Evolutionary conservation across 1,140 invertebrate species (phyloP), one percentile per base, ranked within the genome.

Genomic region (Plectrocnemia conspersa): DNA sequence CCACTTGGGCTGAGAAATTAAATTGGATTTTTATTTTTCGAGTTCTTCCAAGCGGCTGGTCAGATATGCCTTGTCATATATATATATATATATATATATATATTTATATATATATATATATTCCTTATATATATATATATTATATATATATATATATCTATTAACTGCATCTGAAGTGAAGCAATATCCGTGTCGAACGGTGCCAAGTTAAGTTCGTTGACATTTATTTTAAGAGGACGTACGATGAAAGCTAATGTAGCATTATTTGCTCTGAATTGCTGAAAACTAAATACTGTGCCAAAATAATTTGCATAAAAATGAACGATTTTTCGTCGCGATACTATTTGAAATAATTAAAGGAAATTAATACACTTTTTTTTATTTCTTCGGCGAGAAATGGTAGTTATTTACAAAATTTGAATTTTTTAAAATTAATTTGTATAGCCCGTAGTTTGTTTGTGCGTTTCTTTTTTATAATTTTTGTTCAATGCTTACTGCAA

Each of bases 91-190:
- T 55, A 64, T 64, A 40, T 13, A n/a, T n/a, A n/a, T n/a, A n/a
- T n/a, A n/a, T n/a, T n/a, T n/a, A n/a, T n/a, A n/a, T n/a, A n/a
- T n/a, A n/a, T n/a, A n/a, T n/a, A n/a, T n/a, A n/a, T n/a, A n/a
- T n/a, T n/a, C n/a, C n/a, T n/a, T n/a, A n/a, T n/a, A n/a, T n/a
- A n/a, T n/a, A n/a, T n/a, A n/a, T n/a, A n/a, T n/a, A n/a, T n/a
- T n/a, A n/a, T n/a, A n/a, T n/a, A n/a, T n/a, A n/a, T 62, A 62
- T 63, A 64, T 46, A 64, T 62, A 64, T 64, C 56, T 33, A 63
- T 19, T 54, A 65, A 65, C 63, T 64, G 62, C 40, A 66, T 63
- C 64, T 67, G 48, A 45, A 64, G 52, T 23, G 48, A 59, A 33
- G 49, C 56, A 63, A 49, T 48, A 55, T 65, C 54, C 61, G 61